Conservation (phyloP, 2,797 vertebrate genomes). For the Pachyuromys duprasi region DNA sequence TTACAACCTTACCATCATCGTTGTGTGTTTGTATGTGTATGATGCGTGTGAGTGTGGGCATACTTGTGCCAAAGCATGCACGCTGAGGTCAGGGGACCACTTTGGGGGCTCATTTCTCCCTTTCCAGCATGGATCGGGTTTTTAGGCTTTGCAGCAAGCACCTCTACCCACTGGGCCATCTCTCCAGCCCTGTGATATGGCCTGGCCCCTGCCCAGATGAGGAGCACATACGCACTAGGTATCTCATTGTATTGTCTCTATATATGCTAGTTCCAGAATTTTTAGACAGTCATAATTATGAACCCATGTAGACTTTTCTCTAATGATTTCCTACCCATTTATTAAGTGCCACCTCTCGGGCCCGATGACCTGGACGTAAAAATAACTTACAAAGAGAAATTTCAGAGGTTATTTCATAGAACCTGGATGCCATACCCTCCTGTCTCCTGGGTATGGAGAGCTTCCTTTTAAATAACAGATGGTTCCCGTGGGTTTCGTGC, state of each 20-base stretch:
- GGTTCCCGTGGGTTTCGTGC: accelerated
- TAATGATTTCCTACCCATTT: constrained; percentile 52
- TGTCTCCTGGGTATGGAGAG: neutral
- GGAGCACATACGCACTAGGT: neutral
- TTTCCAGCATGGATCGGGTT: neutral
- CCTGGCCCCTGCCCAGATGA: neutral
- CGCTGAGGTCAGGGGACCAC: neutral
- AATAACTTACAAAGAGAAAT: neutral
- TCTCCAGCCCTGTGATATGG: neutral
- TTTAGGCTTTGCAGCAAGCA: neutral
- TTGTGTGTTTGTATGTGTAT: neutral
- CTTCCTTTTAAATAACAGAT: neutral
- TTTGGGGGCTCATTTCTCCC: neutral
- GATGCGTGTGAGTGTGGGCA: neutral
- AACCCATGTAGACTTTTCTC: constrained; percentile 6
- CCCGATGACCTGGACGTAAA: neutral
- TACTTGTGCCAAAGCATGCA: neutral
- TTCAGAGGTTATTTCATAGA: neutral
- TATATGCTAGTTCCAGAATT: neutral
- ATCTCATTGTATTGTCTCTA: neutral
- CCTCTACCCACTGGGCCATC: neutral
- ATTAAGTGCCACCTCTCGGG: neutral
- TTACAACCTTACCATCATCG: neutral
- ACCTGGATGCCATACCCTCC: neutral
- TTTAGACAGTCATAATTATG: neutral